A percentile compares a stretch with the other conserved stretches of the same genome.
Conservation (phyloP, 2,888 invertebrate species). For the Tupiocoris notatus region DNA sequence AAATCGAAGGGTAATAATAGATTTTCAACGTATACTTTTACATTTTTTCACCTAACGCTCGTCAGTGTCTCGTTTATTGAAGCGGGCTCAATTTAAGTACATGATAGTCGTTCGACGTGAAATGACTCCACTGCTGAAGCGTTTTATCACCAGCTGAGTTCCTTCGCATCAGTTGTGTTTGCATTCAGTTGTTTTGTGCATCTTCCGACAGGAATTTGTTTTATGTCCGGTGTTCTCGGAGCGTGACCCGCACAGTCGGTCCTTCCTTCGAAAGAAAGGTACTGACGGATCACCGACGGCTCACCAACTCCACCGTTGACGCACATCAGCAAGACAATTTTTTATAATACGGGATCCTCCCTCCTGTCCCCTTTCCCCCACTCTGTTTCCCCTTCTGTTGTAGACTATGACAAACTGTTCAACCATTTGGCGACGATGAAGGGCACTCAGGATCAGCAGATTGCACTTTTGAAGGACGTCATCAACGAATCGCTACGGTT, state of each 20-base stretch:
- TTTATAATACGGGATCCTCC: constrained; percentile 28
- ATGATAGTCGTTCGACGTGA: neutral
- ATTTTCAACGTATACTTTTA: too few species aligned
- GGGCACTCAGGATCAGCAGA: constrained; percentile 67
- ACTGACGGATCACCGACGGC: constrained; percentile 9
- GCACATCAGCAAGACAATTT: neutral
- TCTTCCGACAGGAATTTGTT: neutral
- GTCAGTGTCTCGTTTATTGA: too few species aligned
- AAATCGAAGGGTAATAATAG: too few species aligned
- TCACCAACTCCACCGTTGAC: neutral
- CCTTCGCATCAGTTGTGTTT: neutral
- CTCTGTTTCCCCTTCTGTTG: constrained; percentile 21
- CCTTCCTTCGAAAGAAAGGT: constrained; percentile 11
- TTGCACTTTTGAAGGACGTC: constrained; percentile 68
- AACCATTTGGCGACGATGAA: constrained; percentile 68
- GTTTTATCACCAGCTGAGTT: neutral
- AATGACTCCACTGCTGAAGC: too few species aligned
- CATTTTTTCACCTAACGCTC: too few species aligned
- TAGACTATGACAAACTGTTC: constrained; percentile 70
- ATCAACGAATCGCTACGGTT: constrained; percentile 75
- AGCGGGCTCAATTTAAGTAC: too few species aligned
- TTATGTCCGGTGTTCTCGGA: neutral
- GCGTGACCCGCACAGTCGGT: constrained; percentile 6
- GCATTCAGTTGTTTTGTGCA: too few species aligned
- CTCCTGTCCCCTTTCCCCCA: constrained; percentile 28